Conservation (phyloP, 2,888 invertebrate species). For the Lithophane leautieri region DNA sequence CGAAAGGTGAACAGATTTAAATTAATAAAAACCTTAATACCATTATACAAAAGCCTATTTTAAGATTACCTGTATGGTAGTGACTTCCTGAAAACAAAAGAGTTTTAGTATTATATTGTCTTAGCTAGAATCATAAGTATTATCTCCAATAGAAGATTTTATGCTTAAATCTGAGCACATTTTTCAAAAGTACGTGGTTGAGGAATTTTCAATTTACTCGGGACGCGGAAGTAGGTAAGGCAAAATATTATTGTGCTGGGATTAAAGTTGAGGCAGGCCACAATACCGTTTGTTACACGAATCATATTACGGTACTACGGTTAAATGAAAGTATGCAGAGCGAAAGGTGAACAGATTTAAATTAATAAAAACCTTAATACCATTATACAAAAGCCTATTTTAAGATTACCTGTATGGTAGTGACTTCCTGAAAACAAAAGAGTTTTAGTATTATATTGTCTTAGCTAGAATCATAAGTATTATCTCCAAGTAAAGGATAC, state of each 20-base stretch:
- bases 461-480: not conserved
- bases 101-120: not conserved
- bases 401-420: not conserved
- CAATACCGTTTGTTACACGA: not conserved
- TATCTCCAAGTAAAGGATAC: not conserved
- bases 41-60: not conserved
- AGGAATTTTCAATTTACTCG: constrained; percentile 43
- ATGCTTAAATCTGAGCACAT: constrained; percentile 32
- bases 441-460: not conserved
- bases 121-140: too few relatives aligned
- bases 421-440: not conserved
- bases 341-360: not conserved
- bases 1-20: not conserved
- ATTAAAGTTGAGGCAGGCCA: constrained; percentile 3
- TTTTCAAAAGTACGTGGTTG: constrained; percentile 46
- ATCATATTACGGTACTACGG: not conserved
- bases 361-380: not conserved
- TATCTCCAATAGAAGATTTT: constrained; percentile 37
- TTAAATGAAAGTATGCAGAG: not conserved
- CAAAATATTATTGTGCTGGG: constrained; percentile 30
- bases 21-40: not conserved
- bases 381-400: not conserved
- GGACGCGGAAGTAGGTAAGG: constrained; percentile 6
- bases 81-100: not conserved
- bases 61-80: not conserved